Percentiles rank a stretch among this genome's conserved stretches.
These are phyloP conservation scores for Psilanteris sp. DNA, from an alignment of 1,140 invertebrate species.

Conservation along the genomic window DNA sequence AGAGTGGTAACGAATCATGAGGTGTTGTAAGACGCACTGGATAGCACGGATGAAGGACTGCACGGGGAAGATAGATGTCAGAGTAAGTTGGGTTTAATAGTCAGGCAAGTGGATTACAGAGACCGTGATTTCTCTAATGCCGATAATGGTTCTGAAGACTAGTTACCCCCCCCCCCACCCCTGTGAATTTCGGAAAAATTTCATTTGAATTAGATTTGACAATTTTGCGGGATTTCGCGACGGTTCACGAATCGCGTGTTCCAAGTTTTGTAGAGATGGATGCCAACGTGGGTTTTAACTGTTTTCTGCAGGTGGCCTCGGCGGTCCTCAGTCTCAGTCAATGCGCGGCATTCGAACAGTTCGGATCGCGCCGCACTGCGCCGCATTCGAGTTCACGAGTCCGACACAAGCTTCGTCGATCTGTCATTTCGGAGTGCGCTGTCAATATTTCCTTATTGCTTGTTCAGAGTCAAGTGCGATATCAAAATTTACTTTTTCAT, in stretches of 20 bases:
- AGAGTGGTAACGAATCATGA: too few relatives aligned
- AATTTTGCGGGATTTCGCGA: constrained; percentile 2
- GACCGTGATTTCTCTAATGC: too few relatives aligned
- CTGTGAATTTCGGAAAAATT: too few relatives aligned
- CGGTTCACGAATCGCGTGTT: constrained; percentile 1
- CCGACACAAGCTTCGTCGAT: constrained; percentile 18
- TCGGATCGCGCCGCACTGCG: constrained; percentile 52
- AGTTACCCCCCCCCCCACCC: too few relatives aligned
- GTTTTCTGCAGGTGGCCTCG: constrained; percentile 52
- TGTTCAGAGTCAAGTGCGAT: constrained; percentile 1
- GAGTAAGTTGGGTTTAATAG: too few relatives aligned
- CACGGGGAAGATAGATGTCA: too few relatives aligned
- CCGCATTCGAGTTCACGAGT: constrained; percentile 16
- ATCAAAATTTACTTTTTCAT: background rate
- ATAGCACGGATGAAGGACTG: too few relatives aligned
- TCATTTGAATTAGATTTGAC: constrained; percentile 5
- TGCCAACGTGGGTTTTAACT: constrained; percentile 36
- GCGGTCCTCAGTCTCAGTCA: constrained; percentile 61
- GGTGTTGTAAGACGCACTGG: too few relatives aligned
- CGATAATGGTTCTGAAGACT: too few relatives aligned
- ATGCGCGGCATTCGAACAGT: constrained; percentile 66
- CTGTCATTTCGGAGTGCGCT: constrained; percentile 38
- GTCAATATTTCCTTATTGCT: constrained; percentile 32
- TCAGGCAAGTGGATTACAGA: too few relatives aligned
- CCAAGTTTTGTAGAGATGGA: constrained; percentile 22